Conservation (phyloP, 2,888 invertebrate species). For the Tetragonula carbonaria region DNA sequence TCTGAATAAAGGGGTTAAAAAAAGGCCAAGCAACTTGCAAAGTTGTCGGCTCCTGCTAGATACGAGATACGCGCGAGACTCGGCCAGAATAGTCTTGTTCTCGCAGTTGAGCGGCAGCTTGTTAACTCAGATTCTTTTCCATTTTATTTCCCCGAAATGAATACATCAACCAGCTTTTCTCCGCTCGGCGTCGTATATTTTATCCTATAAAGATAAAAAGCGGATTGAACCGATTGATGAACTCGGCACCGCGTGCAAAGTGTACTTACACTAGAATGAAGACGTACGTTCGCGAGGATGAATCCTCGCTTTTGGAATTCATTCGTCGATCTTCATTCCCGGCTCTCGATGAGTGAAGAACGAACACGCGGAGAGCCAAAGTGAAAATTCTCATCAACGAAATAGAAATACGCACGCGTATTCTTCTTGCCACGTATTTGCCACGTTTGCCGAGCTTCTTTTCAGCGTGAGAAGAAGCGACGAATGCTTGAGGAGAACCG, state of each 20-base stretch:
- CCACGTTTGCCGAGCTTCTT: neutral
- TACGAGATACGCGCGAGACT: no score
- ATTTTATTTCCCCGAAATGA: constrained; percentile 9
- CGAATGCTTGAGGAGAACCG: neutral
- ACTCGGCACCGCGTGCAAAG: neutral
- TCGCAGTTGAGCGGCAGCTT: neutral
- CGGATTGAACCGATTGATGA: neutral
- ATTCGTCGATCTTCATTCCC: neutral
- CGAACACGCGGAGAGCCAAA: no score
- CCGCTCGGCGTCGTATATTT: neutral
- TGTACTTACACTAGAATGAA: neutral
- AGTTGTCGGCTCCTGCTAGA: no score
- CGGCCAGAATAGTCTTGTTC: neutral
- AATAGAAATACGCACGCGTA: neutral
- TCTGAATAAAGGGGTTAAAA: neutral
- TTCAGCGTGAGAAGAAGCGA: neutral
- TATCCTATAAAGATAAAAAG: neutral
- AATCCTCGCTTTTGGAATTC: neutral
- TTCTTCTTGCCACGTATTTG: neutral
- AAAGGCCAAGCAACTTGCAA: neutral
- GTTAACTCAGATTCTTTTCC: constrained; percentile 4
- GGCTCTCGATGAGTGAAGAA: neutral
- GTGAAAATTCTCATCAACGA: neutral
- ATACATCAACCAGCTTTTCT: neutral
- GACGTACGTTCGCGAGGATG: no score